phyloP scores from a whole-genome alignment of 2,113 vertebrate species.

The Osmerus mordax region DNA sequence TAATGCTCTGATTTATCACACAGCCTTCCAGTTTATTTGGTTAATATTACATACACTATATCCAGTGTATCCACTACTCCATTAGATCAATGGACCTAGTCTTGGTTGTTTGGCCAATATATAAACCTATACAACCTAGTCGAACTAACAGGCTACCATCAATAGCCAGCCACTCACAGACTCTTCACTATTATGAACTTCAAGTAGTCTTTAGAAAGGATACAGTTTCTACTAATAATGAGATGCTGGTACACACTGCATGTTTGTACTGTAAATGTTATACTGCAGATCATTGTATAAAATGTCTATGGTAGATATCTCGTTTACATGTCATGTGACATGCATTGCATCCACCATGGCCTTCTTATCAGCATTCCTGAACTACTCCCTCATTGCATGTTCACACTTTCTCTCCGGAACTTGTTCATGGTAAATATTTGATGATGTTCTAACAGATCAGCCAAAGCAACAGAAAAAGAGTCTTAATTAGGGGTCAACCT shows the following conservation, averaged over 20 bases:
- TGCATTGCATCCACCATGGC: no score
- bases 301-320: no score
- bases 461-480: constrained; percentile 11
- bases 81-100: background rate
- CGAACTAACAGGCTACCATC: constrained; percentile 63
- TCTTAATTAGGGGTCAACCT: constrained; percentile 39
- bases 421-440: constrained; percentile 16
- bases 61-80: constrained; percentile 30
- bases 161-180: constrained; percentile 48
- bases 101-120: background rate
- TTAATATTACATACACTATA: background rate
- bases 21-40: background rate
- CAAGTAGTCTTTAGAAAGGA: constrained; percentile 11
- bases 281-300: no score
- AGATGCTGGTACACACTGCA: no score
- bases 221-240: no score
- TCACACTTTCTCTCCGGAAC: constrained; percentile 42
- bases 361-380: constrained; percentile 2
- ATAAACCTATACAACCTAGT: constrained; percentile 48
- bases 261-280: no score
- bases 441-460: background rate
- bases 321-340: no score
- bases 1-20: no score
- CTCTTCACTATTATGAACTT: constrained; percentile 13
- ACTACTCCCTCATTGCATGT: constrained; percentile 19